These are phyloP conservation scores for Xylota sylvarum DNA, from an alignment of 2,888 invertebrate genomes.

Conservation along the genomic window DNA sequence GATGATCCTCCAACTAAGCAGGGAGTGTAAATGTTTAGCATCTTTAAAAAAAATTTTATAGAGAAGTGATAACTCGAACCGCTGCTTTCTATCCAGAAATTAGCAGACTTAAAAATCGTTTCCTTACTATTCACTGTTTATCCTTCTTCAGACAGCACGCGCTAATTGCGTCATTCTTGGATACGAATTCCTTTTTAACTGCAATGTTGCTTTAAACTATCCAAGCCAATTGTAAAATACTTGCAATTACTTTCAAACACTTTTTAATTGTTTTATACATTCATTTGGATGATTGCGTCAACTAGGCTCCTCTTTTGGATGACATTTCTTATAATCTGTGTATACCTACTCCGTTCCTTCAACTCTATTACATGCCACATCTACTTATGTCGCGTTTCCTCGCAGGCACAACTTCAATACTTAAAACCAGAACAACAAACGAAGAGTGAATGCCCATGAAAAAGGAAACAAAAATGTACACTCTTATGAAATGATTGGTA, in stretches of 20 bases:
- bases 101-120: too few relatives aligned
- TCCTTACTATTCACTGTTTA: too few relatives aligned
- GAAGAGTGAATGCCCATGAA: conserved; percentile 19
- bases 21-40: too few relatives aligned
- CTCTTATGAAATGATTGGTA: background rate
- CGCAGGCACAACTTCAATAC: conserved; percentile 23
- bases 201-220: conserved; percentile 8
- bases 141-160: conserved; percentile 26
- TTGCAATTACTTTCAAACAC: conserved; percentile 52
- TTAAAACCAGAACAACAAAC: background rate
- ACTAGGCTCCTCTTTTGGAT: conserved; percentile 5
- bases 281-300: conserved; percentile 32
- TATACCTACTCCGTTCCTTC: conserved; percentile 4
- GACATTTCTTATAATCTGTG: background rate
- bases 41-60: too few relatives aligned
- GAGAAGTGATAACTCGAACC: too few relatives aligned
- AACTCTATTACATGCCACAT: conserved; percentile 4
- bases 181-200: conserved; percentile 10
- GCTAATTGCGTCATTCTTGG: conserved; percentile 8
- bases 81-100: too few relatives aligned
- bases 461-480: conserved; percentile 23
- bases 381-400: too few relatives aligned
- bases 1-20: too few relatives aligned
- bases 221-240: conserved; percentile 53
- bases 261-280: conserved; percentile 25